Percentiles rank a stretch among this genome's conserved stretches.
phyloP scores from a whole-genome alignment of 2,797 vertebrate genomes.

The Spea hammondii region DNA sequence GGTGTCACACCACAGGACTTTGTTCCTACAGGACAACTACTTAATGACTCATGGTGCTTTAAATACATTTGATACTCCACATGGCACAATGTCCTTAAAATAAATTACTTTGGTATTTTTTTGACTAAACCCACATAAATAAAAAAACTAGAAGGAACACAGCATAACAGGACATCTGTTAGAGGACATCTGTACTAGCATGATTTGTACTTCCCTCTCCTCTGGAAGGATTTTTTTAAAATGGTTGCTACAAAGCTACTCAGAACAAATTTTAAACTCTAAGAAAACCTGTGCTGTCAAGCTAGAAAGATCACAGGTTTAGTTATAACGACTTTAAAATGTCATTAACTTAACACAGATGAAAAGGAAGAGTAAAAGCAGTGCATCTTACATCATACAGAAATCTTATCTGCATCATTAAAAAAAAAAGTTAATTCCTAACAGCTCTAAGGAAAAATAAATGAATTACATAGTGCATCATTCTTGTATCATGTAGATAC shows the following conservation, averaged over 20 bases:
- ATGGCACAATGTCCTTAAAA: conserved; percentile 40
- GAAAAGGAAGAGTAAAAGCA: too few species aligned
- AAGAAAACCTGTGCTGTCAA: background rate
- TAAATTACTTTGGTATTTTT: conserved; percentile 35
- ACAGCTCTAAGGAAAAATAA: too few species aligned
- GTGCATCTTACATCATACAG: too few species aligned
- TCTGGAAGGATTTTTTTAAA: conserved; percentile 53
- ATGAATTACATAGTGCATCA: too few species aligned
- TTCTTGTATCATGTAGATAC: too few species aligned
- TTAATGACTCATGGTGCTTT: background rate
- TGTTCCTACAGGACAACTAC: background rate
- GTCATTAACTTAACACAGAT: too few species aligned
- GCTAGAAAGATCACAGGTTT: conserved; percentile 2
- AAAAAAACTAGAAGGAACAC: conserved; percentile 46
- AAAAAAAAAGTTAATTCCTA: too few species aligned
- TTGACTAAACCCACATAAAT: conserved; percentile 40
- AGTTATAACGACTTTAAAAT: background rate
- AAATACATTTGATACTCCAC: conserved; percentile 26
- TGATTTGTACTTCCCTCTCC: conserved; percentile 5
- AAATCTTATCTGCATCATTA: too few species aligned
- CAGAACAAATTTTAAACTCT: conserved; percentile 50
- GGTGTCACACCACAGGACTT: background rate
- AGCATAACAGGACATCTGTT: conserved; percentile 20
- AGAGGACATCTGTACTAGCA: conserved; percentile 22
- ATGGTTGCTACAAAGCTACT: conserved; percentile 49